Conservation (phyloP, 2,797 vertebrate species). For the Caiman crocodilus region DNA sequence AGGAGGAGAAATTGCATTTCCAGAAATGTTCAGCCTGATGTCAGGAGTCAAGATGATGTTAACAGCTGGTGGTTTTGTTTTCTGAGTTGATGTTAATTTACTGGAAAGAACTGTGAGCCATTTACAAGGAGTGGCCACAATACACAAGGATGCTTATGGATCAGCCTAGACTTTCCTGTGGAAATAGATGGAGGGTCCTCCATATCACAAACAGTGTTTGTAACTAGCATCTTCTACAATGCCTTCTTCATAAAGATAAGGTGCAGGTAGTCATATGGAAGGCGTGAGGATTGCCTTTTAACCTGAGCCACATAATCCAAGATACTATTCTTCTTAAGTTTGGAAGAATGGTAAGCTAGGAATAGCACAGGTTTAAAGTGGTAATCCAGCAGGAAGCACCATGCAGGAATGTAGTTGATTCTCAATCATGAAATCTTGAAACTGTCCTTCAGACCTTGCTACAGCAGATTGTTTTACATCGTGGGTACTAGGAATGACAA, state of each 20-base stretch:
- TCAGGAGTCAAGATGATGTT: accelerated
- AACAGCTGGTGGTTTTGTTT: background rate
- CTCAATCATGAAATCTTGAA: background rate
- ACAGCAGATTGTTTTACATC: background rate
- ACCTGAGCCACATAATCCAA: accelerated
- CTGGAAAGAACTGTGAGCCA: accelerated
- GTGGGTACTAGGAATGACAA: background rate
- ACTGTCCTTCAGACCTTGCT: background rate
- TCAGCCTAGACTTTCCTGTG: accelerated
- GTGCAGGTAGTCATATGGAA: background rate
- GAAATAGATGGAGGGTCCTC: background rate
- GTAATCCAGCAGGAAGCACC: background rate
- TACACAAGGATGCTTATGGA: accelerated
- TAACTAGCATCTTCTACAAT: background rate
- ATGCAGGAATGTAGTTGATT: background rate
- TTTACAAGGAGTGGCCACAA: accelerated
- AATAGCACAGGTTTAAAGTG: background rate
- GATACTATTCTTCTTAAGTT: background rate
- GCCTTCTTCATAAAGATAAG: background rate
- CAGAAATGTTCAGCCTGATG: background rate
- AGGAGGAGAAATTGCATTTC: background rate
- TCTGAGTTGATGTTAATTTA: accelerated
- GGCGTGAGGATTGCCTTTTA: background rate
- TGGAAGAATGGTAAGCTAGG: background rate
- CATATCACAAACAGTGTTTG: background rate